Evolutionary conservation across 2,888 invertebrate genomes (phyloP).

Genomic region (Pandemis corylana): DNA sequence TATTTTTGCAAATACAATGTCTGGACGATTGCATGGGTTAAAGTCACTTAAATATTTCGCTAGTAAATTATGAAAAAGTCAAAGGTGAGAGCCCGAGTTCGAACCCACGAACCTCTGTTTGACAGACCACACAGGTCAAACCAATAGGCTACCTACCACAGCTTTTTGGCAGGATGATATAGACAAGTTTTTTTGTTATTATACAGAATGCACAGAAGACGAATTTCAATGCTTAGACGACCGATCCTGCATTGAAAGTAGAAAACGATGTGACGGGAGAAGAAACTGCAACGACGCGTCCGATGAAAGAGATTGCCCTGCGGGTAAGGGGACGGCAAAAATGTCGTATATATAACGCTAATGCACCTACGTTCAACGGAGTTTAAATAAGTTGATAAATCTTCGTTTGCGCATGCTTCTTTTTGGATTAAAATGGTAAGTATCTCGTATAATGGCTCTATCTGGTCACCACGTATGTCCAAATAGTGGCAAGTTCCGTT

Average conservation of each 20-base stretch:
- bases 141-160: too few relatives aligned
- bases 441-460: slow-evolving; percentile 63
- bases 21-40: too few relatives aligned
- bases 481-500: slow-evolving; percentile 87
- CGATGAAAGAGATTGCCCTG: slow-evolving; percentile 86
- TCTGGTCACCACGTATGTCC: slow-evolving; percentile 70
- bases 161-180: too few relatives aligned
- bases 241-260: slow-evolving; percentile 85
- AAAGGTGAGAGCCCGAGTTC: too few relatives aligned
- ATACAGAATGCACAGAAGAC: slow-evolving; percentile 65
- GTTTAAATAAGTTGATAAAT: slow-evolving; percentile 9
- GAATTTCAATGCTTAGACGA: slow-evolving; percentile 86
- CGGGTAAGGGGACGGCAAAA: slow-evolving; percentile 43
- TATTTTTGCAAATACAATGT: too few relatives aligned
- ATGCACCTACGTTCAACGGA: background rate
- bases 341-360: background rate
- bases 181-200: background rate
- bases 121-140: too few relatives aligned
- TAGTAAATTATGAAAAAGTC: too few relatives aligned
- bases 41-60: too few relatives aligned
- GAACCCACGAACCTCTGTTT: too few relatives aligned
- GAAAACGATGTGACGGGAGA: slow-evolving; percentile 84
- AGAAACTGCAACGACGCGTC: slow-evolving; percentile 85
- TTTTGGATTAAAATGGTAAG: slow-evolving; percentile 67
- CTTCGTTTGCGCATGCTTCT: slow-evolving; percentile 60